Evolutionary conservation across 2,888 invertebrate species (phyloP).

Genomic region (Zygaena filipendulae): DNA sequence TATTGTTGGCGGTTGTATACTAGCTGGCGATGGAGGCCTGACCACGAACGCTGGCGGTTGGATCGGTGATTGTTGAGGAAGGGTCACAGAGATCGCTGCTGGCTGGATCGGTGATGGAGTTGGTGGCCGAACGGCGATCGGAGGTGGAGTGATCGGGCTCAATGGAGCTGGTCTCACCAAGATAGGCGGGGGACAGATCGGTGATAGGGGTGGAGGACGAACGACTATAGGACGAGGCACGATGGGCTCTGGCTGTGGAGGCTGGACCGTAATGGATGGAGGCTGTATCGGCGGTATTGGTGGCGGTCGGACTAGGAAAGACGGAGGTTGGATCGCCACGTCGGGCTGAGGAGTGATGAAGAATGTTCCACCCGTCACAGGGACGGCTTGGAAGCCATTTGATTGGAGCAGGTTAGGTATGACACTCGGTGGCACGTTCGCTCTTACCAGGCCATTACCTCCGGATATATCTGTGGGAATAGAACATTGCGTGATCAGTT

Average conservation of each 20-base stretch:
- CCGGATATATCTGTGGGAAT: constrained; percentile 7
- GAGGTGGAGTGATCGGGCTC: constrained; percentile 26
- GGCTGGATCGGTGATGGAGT: constrained; percentile 23
- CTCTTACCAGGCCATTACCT: constrained; percentile 32
- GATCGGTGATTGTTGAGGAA: constrained; percentile 20
- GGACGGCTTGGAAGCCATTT: constrained; percentile 32
- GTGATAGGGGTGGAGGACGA: constrained; percentile 22
- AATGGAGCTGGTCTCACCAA: constrained; percentile 29
- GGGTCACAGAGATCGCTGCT: constrained; percentile 21
- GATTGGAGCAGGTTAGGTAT: constrained; percentile 23
- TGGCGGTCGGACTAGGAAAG: constrained; percentile 35
- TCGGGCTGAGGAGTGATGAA: constrained; percentile 35
- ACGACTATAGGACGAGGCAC: constrained; percentile 30
- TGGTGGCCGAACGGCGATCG: constrained; percentile 32
- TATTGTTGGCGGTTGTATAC: constrained; percentile 30
- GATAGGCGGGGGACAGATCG: constrained; percentile 33
- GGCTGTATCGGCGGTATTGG: constrained; percentile 28
- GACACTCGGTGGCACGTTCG: constrained; percentile 21
- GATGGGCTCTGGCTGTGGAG: constrained; percentile 24
- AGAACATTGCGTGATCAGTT: too few species aligned
- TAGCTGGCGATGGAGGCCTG: constrained; percentile 24
- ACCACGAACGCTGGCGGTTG: constrained; percentile 28
- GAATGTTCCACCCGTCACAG: constrained; percentile 40
- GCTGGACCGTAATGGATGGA: constrained; percentile 28
- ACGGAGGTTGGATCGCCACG: constrained; percentile 40